A percentile compares a stretch with the other conserved stretches of the same genome.
phyloP scores from a whole-genome alignment of 2,888 invertebrate genomes.

The Operophtera brumata region DNA sequence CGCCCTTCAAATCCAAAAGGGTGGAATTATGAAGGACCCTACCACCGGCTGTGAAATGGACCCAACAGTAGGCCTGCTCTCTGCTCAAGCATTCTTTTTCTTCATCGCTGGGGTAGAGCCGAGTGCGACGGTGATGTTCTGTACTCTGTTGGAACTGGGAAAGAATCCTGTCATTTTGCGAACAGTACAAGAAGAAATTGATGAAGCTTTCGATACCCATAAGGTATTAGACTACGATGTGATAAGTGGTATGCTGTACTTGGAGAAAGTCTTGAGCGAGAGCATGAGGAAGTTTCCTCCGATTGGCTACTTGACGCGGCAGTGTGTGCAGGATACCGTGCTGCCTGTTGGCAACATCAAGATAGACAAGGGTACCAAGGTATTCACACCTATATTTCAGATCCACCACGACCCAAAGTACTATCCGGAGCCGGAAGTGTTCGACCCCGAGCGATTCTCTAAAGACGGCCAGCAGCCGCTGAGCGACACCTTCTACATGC shows the following conservation, averaged over 20 bases:
- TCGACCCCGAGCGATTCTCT: slow-evolving; percentile 61
- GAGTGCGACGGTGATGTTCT: slow-evolving; percentile 41
- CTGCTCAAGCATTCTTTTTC: slow-evolving; percentile 41
- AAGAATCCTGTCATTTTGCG: slow-evolving; percentile 40
- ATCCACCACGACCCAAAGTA: slow-evolving; percentile 63
- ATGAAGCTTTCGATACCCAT: slow-evolving; percentile 26
- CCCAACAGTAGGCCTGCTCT: slow-evolving; percentile 45
- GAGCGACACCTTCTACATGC: slow-evolving; percentile 42
- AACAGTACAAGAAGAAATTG: slow-evolving; percentile 35
- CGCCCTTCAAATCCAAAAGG: slow-evolving; percentile 48
- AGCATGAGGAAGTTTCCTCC: slow-evolving; percentile 43
- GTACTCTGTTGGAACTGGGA: slow-evolving; percentile 40
- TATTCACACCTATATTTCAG: slow-evolving; percentile 51
- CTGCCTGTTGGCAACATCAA: slow-evolving; percentile 53
- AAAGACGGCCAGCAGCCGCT: slow-evolving; percentile 31
- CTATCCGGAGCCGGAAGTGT: slow-evolving; percentile 63
- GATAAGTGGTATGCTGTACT: slow-evolving; percentile 39
- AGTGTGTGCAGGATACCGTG: slow-evolving; percentile 44
- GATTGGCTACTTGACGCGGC: slow-evolving; percentile 45
- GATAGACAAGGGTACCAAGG: slow-evolving; percentile 48
- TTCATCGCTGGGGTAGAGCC: slow-evolving; percentile 50
- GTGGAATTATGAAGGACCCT: slow-evolving; percentile 45
- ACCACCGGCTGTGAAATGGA: slow-evolving; percentile 47
- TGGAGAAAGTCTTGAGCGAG: slow-evolving; percentile 38
- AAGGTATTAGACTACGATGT: slow-evolving; percentile 38